Conservation (phyloP, 2,113 vertebrate genomes). For the Eulemur rufifrons region DNA sequence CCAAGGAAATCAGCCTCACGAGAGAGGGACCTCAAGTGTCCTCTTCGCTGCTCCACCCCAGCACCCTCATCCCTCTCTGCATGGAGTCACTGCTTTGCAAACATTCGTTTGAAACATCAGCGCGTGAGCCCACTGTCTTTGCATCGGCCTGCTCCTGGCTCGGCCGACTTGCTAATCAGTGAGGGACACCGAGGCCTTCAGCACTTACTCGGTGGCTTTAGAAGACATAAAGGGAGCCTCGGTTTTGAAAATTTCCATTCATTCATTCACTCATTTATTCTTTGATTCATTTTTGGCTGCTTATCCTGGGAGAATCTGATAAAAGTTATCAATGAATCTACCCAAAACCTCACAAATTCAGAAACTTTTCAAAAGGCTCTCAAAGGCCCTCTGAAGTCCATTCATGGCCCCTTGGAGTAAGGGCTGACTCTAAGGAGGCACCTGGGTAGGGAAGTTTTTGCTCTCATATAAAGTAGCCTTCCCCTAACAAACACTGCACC, state of each 20-base stretch:
- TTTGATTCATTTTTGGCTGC: not conserved
- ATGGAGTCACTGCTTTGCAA: not conserved
- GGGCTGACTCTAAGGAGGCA: not conserved
- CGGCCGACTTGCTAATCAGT: not conserved
- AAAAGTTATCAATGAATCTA: not conserved
- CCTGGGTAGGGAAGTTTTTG: no score
- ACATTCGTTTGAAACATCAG: not conserved
- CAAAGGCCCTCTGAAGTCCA: not conserved
- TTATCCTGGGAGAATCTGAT: not conserved
- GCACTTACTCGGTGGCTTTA: not conserved
- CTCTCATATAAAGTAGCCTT: not conserved
- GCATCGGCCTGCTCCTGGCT: not conserved
- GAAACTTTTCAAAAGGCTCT: not conserved
- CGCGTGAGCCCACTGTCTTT: not conserved
- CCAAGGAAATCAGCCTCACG: not conserved
- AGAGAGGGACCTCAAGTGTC: fast-evolving
- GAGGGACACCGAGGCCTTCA: no score
- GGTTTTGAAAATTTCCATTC: not conserved
- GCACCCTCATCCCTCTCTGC: not conserved
- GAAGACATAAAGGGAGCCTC: not conserved
- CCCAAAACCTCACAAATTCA: not conserved
- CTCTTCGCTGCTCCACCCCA: fast-evolving
- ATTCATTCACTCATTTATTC: not conserved
- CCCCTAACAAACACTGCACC: fast-evolving
- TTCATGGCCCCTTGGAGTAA: fast-evolving